These are phyloP conservation scores for Athalia rosae DNA, from an alignment of 2,888 invertebrate genomes.

Conservation along the genomic window DNA sequence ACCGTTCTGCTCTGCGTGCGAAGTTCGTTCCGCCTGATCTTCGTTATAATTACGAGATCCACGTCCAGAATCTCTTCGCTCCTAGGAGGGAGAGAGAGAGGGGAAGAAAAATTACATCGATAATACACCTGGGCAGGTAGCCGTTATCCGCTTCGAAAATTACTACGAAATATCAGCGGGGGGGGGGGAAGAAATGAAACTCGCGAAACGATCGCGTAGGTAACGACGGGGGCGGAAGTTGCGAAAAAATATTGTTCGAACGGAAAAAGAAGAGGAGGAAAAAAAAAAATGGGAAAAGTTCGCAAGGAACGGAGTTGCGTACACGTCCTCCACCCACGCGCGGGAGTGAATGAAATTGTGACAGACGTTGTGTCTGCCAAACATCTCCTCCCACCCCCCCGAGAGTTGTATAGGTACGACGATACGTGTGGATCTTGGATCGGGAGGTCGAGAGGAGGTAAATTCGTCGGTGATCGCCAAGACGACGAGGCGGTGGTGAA, in stretches of 20 bases:
- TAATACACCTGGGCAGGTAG: background rate
- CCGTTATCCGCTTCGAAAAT: background rate
- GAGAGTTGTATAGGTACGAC: background rate
- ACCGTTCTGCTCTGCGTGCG: too few relatives aligned
- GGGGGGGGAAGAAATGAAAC: too few relatives aligned
- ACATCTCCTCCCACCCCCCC: slow-evolving; percentile 2
- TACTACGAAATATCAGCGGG: background rate
- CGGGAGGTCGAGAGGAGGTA: slow-evolving; percentile 15
- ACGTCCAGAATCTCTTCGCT: background rate
- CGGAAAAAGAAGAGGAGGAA: background rate
- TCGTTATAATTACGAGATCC: background rate
- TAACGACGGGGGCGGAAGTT: too few relatives aligned
- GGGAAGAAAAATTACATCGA: background rate
- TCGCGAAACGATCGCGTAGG: too few relatives aligned
- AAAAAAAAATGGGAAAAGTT: slow-evolving; percentile 4
- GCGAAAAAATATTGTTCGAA: background rate
- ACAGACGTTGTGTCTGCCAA: slow-evolving; percentile 45
- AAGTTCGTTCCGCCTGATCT: background rate
- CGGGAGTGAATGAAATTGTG: slow-evolving; percentile 45
- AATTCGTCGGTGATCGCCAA: slow-evolving; percentile 43
- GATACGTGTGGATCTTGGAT: background rate
- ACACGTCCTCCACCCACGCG: slow-evolving; percentile 33
- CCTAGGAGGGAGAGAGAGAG: background rate
- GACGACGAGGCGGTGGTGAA: background rate
- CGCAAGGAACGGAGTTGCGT: slow-evolving; percentile 1